Evolutionary conservation across 2,113 vertebrate species (phyloP).

Genomic region (Ictalurus furcatus): DNA sequence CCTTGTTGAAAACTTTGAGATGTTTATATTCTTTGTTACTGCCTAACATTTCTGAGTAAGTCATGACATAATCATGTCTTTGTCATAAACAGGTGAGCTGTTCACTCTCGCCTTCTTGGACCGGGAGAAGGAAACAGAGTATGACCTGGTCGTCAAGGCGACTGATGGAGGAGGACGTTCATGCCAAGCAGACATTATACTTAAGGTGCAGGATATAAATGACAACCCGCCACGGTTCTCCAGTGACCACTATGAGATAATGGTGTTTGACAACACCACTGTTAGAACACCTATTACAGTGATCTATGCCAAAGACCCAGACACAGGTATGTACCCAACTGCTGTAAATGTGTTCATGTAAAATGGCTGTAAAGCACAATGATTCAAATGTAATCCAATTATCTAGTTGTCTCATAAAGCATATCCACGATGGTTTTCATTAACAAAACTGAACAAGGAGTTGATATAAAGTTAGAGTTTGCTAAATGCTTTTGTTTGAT

Average conservation of each 20-base stretch:
- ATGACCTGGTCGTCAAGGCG: slow-evolving; percentile 84
- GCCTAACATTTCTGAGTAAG: neutral
- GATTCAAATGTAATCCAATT: neutral
- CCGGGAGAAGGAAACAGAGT: slow-evolving; percentile 77
- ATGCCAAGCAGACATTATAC: slow-evolving; percentile 84
- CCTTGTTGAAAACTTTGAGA: neutral
- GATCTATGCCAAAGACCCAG: slow-evolving; percentile 88
- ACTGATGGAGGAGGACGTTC: slow-evolving; percentile 91
- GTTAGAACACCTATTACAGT: slow-evolving; percentile 87
- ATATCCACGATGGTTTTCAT: neutral
- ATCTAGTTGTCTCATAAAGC: neutral
- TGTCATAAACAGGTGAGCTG: slow-evolving; percentile 79
- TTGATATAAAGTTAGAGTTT: neutral
- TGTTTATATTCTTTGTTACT: neutral
- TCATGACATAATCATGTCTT: slow-evolving; percentile 4
- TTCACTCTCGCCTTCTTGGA: slow-evolving; percentile 82
- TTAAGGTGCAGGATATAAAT: slow-evolving; percentile 86
- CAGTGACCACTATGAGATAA: slow-evolving; percentile 84
- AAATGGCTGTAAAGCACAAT: neutral
- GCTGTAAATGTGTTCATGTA: neutral
- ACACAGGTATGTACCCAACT: slow-evolving; percentile 77
- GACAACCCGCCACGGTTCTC: slow-evolving; percentile 90
- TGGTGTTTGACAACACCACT: slow-evolving; percentile 93
- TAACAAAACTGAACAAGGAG: slow-evolving; percentile 30
- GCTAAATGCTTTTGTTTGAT: slow-evolving; percentile 3